Evolutionary conservation across 2,888 invertebrate species (phyloP).

Genomic region (Nemotelus pantherinus): DNA sequence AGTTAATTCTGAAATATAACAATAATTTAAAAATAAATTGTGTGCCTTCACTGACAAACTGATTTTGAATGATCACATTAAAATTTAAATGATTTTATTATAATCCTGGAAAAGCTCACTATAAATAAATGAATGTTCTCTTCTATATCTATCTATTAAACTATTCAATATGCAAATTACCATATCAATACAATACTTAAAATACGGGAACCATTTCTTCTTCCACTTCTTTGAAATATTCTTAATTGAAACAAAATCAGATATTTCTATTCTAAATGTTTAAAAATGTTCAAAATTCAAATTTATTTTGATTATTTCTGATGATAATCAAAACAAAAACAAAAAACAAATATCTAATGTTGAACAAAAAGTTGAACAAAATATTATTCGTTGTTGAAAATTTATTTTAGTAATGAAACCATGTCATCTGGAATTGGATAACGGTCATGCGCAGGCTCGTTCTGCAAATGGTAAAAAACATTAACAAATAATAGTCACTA

Average conservation of each 20-base stretch:
- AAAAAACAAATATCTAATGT: conserved; percentile 8
- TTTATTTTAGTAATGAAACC: conserved; percentile 70
- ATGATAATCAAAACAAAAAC: not conserved
- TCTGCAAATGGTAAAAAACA: conserved; percentile 82
- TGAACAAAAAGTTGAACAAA: conserved; percentile 41
- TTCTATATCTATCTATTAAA: conserved; percentile 6
- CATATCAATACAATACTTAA: not conserved
- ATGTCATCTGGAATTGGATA: conserved; percentile 75
- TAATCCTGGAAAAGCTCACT: not conserved
- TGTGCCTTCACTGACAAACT: no score
- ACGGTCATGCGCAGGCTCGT: conserved; percentile 70
- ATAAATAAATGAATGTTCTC: not conserved
- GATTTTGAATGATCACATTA: no score
- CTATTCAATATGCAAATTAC: not conserved
- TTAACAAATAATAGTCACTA: not conserved
- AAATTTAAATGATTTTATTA: no score
- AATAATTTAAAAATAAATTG: no score
- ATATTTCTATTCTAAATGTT: not conserved
- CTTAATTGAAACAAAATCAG: not conserved
- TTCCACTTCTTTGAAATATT: not conserved
- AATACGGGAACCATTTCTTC: conserved; percentile 24
- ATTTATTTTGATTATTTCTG: not conserved
- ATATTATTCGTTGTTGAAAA: conserved; percentile 2
- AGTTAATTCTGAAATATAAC: no score
- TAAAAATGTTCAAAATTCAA: not conserved